Base-by-base conservation (phyloP, 2,888 invertebrate species). In the Miltochrista miniata region DNA sequence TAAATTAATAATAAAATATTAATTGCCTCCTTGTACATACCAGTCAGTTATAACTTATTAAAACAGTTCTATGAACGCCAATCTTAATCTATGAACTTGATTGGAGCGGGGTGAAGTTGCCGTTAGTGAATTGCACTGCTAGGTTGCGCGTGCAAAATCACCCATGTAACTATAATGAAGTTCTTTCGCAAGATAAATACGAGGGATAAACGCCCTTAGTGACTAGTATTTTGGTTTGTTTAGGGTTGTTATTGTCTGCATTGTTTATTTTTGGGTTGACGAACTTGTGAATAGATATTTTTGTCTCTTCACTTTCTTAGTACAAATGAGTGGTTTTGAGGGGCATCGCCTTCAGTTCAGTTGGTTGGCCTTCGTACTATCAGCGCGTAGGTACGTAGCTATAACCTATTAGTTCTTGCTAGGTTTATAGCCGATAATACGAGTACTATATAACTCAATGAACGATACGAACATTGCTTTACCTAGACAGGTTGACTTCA, bases 71-170 rank as follows among this genome's bases (percentile, higher is more conserved):
- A 74, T 74, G 79, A 76, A 83, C 76, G 87, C 83, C 87, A 87
- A 85, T 90, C 86, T 79, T 87, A 88, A 88, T 90, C 90, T 90
- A 87, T 90, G 90, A 90, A 90, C 90, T 90, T 90, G 90, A 87
- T 88, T 87, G 83, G 70, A 81, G 62, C 71, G 68, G 48, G 47
- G 68, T 72, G 90, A 91, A 88, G 84, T 81, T 78, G 54, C 75
- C 63, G 63, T 82, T 65, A 67, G 72, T 75, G 67, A 66, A 71
- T 64, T 83, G 87, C 90, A 89, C 85, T 87, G 84, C 85, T 79
- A 80, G 77, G 69, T 72, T 79, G 85, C 76, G 81, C 67, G 66
- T 83, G 76, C 83, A 86, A 83, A 71, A 70, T 64, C 76, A 71
- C 83, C 66, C 72, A 80, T 78, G 81, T 83, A 71, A 55, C 60